phyloP scores from a whole-genome alignment of 2,888 invertebrate species.

The Plusia festucae region DNA sequence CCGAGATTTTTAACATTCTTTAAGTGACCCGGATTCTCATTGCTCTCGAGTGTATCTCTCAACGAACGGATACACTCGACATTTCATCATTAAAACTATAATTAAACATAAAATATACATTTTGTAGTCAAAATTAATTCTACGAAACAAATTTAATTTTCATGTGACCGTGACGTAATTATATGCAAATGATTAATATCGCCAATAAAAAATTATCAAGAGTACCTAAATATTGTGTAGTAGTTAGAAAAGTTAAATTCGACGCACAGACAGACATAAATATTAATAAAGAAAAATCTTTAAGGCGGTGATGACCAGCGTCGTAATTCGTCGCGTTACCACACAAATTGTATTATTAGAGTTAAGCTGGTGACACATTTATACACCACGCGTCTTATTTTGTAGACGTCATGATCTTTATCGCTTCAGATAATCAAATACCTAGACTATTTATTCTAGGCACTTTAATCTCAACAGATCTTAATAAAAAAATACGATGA shows the following conservation, averaged over 20 bases:
- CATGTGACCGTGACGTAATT: background rate
- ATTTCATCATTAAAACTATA: background rate
- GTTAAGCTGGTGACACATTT: constrained; percentile 29
- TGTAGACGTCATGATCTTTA: background rate
- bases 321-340: constrained; percentile 36
- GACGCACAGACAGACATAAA: constrained; percentile 28
- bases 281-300: constrained; percentile 30
- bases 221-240: background rate
- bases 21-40: too few relatives aligned
- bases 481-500: too few relatives aligned
- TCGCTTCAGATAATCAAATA: background rate
- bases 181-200: constrained; percentile 10
- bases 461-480: too few relatives aligned
- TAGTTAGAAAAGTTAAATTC: constrained; percentile 26
- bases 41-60: too few relatives aligned
- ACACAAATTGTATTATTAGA: constrained; percentile 35
- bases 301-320: constrained; percentile 21
- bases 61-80: background rate
- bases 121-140: constrained; percentile 5
- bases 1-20: too few relatives aligned
- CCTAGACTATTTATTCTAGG: background rate
- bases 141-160: background rate
- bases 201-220: constrained; percentile 34
- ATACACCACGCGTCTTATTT: background rate
- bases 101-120: constrained; percentile 2